A percentile compares a stretch with the other conserved stretches of the same genome.
Evolutionary conservation across 1,140 invertebrate species (phyloP).

Genomic region (Drosophila arizonae): DNA sequence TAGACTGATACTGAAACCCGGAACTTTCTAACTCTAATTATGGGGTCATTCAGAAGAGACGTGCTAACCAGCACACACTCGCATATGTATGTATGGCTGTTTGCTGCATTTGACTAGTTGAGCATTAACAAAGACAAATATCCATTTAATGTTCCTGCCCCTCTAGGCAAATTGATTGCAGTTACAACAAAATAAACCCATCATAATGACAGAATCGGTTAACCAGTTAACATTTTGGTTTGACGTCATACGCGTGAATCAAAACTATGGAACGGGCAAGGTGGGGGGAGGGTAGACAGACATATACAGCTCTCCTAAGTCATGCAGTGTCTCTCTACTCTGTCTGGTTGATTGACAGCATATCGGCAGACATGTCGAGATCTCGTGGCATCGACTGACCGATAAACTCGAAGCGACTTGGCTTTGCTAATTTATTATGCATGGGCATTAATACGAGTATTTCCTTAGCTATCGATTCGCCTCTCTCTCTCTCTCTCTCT

Average conservation of each 20-base stretch:
- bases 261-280: not conserved
- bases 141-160: not conserved
- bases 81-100: too few relatives aligned
- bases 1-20: not conserved
- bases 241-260: constrained; percentile 29
- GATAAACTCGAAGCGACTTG: constrained; percentile 29
- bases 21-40: not conserved
- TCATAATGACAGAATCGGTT: constrained; percentile 25
- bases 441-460: constrained; percentile 24
- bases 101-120: not conserved
- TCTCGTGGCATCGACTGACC: constrained; percentile 39
- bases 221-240: constrained; percentile 19
- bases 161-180: constrained; percentile 21
- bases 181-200: constrained; percentile 36
- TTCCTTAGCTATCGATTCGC: constrained; percentile 24
- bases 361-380: constrained; percentile 45
- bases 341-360: constrained; percentile 29
- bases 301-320: constrained; percentile 1
- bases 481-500: not conserved
- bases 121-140: constrained; percentile 10
- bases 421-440: constrained; percentile 30
- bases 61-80: not conserved
- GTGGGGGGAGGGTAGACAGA: constrained; percentile 9
- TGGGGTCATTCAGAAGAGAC: not conserved
- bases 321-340: not conserved